These are phyloP conservation scores for Megaleporinus macrocephalus DNA, from an alignment of 2,113 vertebrate species.

Conservation along the genomic window DNA sequence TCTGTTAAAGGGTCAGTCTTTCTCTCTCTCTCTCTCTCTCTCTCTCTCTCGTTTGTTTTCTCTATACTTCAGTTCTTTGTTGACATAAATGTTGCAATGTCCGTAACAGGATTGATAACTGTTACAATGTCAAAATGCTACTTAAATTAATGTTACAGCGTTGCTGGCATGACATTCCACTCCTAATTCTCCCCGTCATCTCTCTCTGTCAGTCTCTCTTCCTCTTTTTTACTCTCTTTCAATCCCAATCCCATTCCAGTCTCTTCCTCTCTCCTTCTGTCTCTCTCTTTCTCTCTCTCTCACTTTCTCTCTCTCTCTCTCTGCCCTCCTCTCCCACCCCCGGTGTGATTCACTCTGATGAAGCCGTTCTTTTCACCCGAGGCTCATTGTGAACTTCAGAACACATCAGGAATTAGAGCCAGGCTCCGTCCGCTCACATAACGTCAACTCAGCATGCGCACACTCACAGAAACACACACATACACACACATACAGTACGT, in stretches of 20 bases:
- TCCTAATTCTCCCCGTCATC: neutral
- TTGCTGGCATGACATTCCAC: conserved; percentile 30
- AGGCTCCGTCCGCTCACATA: conserved; percentile 75
- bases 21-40: too few relatives aligned
- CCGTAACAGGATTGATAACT: too few relatives aligned
- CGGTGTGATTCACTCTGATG: conserved; percentile 68
- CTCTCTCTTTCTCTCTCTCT: neutral
- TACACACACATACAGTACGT: conserved; percentile 10
- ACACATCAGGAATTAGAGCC: conserved; percentile 78
- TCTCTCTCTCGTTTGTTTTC: too few relatives aligned
- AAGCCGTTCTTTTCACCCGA: conserved; percentile 68
- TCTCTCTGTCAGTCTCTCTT: conserved; percentile 4
- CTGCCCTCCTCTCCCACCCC: conserved; percentile 40
- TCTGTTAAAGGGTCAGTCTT: too few relatives aligned
- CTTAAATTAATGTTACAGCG: too few relatives aligned
- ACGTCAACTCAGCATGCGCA: conserved; percentile 64
- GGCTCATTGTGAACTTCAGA: conserved; percentile 82
- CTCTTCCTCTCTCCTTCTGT: neutral
- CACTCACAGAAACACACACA: conserved; percentile 45
- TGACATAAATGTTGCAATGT: too few relatives aligned
- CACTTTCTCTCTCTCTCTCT: neutral
- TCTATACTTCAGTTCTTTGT: too few relatives aligned
- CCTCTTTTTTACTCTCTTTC: too few relatives aligned
- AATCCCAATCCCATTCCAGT: too few relatives aligned
- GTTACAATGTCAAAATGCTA: too few relatives aligned